Evolutionary conservation across 2,888 invertebrate species (phyloP), one percentile per base, ranked within the genome.

Genomic region (Pristionchus fissidentatus): DNA sequence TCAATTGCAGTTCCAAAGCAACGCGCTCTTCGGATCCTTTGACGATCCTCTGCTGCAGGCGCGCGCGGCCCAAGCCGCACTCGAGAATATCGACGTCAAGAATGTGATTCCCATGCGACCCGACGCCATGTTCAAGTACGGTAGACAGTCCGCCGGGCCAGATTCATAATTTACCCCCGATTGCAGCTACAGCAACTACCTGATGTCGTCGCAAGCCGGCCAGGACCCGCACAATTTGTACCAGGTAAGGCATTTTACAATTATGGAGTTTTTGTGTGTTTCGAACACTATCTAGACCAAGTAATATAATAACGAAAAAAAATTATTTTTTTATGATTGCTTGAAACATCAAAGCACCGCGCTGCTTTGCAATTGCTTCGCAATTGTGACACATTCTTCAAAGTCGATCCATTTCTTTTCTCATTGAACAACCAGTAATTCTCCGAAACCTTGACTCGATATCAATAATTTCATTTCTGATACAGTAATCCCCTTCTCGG

Each of bases 51-150:
- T 91, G 52, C 87, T 90, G 52, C 79, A 89, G 73, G 86, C 89
- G 41, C 85, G 87, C 75, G 87, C 87, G n/a, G 89, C 88, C 15
- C 87, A 87, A 75, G 89, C 88, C 5, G 90, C 89, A 81, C 84
- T 91, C 26, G 91, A 89, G 83, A 90, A 90, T 79, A 90, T 91
- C 84, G 91, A 91, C 84, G 89, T 91, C 35, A 91, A 91, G 84
- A 91, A 90, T 84, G 90, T 90, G 41, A 83, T 89, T 84, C 85
- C 86, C 38, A 87, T 85, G 85, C 84, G 90, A 79, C 88, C 89
- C 22, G 87, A 88, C 49, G 91, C 90, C 75, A 91, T 91, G 91
- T 91, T 91, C 86, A 88, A 90, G 90, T 91, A 38, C 19, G 46
- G 52, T 70, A 62, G 84, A 78, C 26, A 26, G 79, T 73, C 7